Base-by-base conservation (phyloP, 2,888 invertebrate species). In the Latrodectus elegans region DNA sequence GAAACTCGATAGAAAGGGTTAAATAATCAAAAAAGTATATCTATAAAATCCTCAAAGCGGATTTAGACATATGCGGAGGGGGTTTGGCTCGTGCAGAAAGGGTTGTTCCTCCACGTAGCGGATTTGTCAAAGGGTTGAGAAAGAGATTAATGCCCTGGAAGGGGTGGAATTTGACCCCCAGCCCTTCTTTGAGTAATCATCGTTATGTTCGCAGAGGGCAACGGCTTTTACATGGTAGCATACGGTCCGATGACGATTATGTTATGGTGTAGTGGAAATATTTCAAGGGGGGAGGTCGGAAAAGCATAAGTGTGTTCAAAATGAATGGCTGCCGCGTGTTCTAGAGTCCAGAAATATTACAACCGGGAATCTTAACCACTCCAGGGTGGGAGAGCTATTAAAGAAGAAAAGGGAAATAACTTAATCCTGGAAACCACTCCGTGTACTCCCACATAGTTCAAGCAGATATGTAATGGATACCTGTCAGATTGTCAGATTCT, bases 171-270 rank as follows among this genome's bases (percentile, higher is more conserved):
- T 17, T 22, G 55, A 14, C 65, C 49, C 65, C 22, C 52, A 14
- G 38, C 52, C 73, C 67, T 49, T 74, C 38, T 38, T 73, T 81
- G 68, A 71, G 84, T 77, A 84, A 84, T 84, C 71, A 77, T 84
- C 71, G 76, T 83, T 71, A 64, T 76, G 76, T 60, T 64, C 71
- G 74, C 82, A 65, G 73, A 77, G 84, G 84, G 84, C 77, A 77
- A 67, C n/a, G 71, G 82, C 75, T 68, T 75, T 73, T 49, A 67
- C 81, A 67, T 15, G 49, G 65, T 14, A 65, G 72, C 77, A 77
- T 84, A 84, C 71, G 84, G 52, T 77, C 53, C 51, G 60, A 64
- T 26, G 74, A n/a, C 70, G 79, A 70, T 79, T 79, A 79, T n/a
- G 71, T 9, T 68, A 60, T 60, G 38, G 60, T 60, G 60, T n/a